Evolutionary conservation across 2,888 invertebrate species (phyloP).

Genomic region (Drosophila hamatofila): DNA sequence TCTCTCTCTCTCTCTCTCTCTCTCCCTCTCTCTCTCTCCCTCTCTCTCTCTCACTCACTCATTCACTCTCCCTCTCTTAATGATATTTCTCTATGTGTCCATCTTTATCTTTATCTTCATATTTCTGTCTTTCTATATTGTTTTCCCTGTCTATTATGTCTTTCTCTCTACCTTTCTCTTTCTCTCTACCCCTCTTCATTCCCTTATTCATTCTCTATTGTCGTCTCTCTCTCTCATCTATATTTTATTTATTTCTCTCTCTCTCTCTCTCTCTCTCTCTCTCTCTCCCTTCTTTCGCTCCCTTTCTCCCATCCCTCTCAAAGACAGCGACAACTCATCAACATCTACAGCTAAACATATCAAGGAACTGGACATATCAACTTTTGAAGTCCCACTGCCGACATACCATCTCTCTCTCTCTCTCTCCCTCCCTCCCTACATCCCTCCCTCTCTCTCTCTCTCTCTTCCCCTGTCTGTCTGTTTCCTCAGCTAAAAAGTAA

Average conservation of each 20-base stretch:
- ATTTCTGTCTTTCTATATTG: not conserved
- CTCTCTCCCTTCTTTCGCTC: not conserved
- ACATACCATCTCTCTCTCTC: not conserved
- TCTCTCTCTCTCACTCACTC: no score
- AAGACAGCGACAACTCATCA: not conserved
- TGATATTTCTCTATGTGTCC: no score
- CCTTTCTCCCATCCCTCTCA: not conserved
- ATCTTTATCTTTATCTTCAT: no score
- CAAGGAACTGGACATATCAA: conserved; percentile 35
- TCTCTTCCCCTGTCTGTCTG: not conserved
- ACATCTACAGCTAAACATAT: conserved; percentile 16
- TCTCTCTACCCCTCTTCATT: no score
- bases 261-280: not conserved
- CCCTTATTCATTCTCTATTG: no score
- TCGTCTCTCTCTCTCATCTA: not conserved
- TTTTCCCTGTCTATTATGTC: not conserved
- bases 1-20: no score
- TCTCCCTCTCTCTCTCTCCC: no score
- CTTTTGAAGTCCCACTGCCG: not conserved
- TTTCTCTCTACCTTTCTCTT: not conserved
- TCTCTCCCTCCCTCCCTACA: not conserved
- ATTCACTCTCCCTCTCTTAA: no score
- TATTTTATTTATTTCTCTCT: not conserved
- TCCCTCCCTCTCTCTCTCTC: not conserved
- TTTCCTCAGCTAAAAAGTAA: not conserved